Conservation (phyloP, 2,797 vertebrate genomes). For the Anguilla pacifica region DNA sequence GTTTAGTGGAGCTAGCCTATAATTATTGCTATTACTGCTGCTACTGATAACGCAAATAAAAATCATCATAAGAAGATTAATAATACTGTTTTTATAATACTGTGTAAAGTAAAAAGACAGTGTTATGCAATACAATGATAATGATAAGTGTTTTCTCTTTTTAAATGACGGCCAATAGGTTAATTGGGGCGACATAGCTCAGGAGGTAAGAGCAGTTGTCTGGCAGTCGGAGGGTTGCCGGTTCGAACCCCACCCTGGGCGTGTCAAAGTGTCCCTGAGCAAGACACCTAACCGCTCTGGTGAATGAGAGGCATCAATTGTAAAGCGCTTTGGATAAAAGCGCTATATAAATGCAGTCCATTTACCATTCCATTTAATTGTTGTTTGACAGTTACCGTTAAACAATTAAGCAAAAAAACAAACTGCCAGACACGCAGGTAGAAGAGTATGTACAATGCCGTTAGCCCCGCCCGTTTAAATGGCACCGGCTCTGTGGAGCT, state of each 20-base stretch:
- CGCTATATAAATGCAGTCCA: too few relatives aligned
- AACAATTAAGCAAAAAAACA: background rate
- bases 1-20: background rate
- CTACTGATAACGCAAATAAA: background rate
- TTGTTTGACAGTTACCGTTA: background rate
- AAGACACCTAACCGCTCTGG: too few relatives aligned
- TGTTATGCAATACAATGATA: background rate
- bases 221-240: too few relatives aligned
- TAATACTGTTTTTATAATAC: too few relatives aligned
- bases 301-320: too few relatives aligned
- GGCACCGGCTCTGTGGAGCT: background rate
- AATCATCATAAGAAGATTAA: background rate
- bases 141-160: background rate
- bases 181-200: too few relatives aligned
- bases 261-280: too few relatives aligned
- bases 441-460: background rate
- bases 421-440: background rate
- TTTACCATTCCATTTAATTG: too few relatives aligned
- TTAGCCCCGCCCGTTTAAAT: background rate
- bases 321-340: too few relatives aligned
- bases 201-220: too few relatives aligned
- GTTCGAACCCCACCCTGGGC: too few relatives aligned
- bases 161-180: background rate
- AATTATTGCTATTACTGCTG: background rate
- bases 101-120: background rate